A percentile compares a stretch with the other conserved stretches of the same genome.
phyloP scores from a whole-genome alignment of 2,113 vertebrate genomes.

The Labeo catla region DNA sequence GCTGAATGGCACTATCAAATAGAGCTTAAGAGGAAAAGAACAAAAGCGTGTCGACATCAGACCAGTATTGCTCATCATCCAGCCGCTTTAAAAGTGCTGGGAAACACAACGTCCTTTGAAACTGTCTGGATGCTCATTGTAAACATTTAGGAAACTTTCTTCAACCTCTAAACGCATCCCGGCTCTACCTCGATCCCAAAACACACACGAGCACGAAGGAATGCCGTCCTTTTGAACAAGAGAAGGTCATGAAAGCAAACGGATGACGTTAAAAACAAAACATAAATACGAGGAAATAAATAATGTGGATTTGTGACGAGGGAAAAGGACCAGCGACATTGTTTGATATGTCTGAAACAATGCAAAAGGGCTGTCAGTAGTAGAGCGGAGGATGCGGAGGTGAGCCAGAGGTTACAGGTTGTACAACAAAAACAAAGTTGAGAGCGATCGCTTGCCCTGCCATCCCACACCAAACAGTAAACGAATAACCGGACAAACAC shows the following conservation, averaged over 20 bases:
- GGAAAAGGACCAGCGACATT: conserved; percentile 40
- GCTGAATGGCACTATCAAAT: conserved; percentile 55
- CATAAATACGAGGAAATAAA: conserved; percentile 62
- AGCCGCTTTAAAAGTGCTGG: conserved; percentile 46
- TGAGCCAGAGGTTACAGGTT: conserved; percentile 47
- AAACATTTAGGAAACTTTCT: conserved; percentile 54
- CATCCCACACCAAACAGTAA: conserved; percentile 6
- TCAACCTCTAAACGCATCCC: conserved; percentile 47
- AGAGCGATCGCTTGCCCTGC: conserved; percentile 26
- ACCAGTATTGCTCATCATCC: conserved; percentile 59
- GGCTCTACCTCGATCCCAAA: conserved; percentile 46
- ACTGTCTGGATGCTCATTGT: conserved; percentile 49
- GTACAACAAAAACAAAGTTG: conserved; percentile 1
- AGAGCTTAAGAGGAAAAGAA: conserved; percentile 45
- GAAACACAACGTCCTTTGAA: conserved; percentile 37
- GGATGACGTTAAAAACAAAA: conserved; percentile 32
- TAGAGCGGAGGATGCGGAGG: conserved; percentile 44
- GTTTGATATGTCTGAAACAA: conserved; percentile 28
- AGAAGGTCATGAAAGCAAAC: background rate
- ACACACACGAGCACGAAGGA: conserved; percentile 37
- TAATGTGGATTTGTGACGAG: conserved; percentile 36
- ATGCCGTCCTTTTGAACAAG: conserved; percentile 29
- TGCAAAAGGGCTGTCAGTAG: conserved; percentile 52
- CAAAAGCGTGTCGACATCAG: conserved; percentile 49
- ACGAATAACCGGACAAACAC: conserved; percentile 2